These are phyloP conservation scores for Danaus plexippus DNA, from an alignment of 1,140 invertebrate species.

Conservation along the genomic window DNA sequence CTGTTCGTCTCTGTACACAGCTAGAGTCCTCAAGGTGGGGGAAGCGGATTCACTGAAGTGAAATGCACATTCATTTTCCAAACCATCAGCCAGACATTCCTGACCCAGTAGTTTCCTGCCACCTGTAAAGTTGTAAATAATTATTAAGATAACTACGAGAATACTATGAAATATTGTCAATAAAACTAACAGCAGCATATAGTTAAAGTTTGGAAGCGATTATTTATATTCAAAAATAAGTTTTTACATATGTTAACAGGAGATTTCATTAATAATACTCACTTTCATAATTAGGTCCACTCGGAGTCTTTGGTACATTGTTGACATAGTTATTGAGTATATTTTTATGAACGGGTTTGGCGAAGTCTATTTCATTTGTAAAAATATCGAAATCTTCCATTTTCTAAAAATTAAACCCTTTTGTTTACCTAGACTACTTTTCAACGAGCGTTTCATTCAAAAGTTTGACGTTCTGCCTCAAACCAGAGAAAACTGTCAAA, in stretches of 20 bases:
- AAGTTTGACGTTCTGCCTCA: too few species aligned
- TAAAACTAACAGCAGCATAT: too few species aligned
- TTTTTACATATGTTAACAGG: too few species aligned
- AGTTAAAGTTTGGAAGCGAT: too few species aligned
- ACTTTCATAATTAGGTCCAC: slow-evolving; percentile 66
- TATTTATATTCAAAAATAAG: too few species aligned
- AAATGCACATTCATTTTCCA: slow-evolving; percentile 50
- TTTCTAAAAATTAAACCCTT: neutral
- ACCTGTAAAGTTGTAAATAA: slow-evolving; percentile 33
- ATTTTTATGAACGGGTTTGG: slow-evolving; percentile 46
- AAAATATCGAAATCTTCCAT: slow-evolving; percentile 65
- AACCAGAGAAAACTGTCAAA: too few species aligned
- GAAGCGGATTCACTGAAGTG: slow-evolving; percentile 61
- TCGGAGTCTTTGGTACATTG: slow-evolving; percentile 43
- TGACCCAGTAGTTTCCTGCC: slow-evolving; percentile 53
- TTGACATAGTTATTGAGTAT: slow-evolving; percentile 49
- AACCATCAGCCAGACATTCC: slow-evolving; percentile 35
- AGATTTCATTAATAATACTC: slow-evolving; percentile 18
- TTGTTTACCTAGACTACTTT: too few species aligned
- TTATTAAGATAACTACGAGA: slow-evolving; percentile 1
- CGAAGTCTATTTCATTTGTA: slow-evolving; percentile 53
- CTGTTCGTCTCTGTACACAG: slow-evolving; percentile 60
- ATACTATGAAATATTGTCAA: too few species aligned
- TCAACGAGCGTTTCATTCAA: too few species aligned
- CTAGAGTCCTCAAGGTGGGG: slow-evolving; percentile 50